Conservation (phyloP, 1,140 invertebrate genomes). For the Acromyrmex heyeri region DNA sequence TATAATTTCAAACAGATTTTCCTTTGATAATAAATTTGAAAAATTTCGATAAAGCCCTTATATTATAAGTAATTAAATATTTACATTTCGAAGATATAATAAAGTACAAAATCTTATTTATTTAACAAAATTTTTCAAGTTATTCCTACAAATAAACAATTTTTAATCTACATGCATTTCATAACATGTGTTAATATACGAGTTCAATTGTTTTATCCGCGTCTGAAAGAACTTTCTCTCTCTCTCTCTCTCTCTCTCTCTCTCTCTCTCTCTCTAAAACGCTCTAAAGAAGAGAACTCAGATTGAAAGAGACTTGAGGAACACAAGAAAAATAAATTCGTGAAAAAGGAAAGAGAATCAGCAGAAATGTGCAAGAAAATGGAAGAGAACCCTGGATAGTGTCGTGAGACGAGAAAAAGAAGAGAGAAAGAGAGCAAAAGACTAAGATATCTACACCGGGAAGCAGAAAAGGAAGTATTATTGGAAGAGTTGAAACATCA, state of each 20-base stretch:
- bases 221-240: background rate
- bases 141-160: background rate
- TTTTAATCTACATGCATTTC: background rate
- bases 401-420: background rate
- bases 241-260: too few relatives aligned
- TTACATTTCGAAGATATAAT: background rate
- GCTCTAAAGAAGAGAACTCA: conserved; percentile 4
- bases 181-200: background rate
- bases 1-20: background rate
- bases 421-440: background rate
- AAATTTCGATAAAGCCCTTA: background rate
- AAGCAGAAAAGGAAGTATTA: conserved; percentile 14
- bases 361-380: conserved; percentile 41
- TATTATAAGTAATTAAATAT: background rate
- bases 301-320: conserved; percentile 25
- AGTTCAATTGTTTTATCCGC: background rate
- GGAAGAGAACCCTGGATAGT: conserved; percentile 3
- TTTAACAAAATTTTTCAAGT: background rate
- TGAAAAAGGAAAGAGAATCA: background rate
- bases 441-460: background rate
- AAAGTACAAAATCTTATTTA: background rate
- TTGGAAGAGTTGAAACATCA: conserved; percentile 12
- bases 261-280: background rate
- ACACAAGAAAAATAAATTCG: conserved; percentile 43
- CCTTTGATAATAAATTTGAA: background rate